Evolutionary conservation across 2,797 vertebrate genomes (phyloP).

Genomic region (Karalla daura): DNA sequence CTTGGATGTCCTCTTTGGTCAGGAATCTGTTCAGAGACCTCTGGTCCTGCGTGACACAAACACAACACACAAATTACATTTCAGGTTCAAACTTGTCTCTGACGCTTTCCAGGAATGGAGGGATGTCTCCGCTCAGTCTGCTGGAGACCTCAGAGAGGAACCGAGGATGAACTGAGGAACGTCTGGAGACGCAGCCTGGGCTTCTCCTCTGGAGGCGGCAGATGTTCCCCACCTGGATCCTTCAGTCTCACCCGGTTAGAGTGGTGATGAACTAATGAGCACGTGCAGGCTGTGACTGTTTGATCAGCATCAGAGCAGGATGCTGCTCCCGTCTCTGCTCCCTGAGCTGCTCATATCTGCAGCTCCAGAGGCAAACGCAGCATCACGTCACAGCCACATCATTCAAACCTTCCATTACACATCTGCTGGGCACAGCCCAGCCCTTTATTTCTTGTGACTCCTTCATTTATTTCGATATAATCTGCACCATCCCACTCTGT

Average conservation of each 20-base stretch:
- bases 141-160: neutral
- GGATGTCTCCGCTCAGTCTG: neutral
- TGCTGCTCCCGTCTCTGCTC: neutral
- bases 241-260: slow-evolving; percentile 28
- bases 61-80: neutral
- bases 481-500: too few species aligned
- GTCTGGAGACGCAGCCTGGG: neutral
- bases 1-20: slow-evolving; percentile 71
- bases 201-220: slow-evolving; percentile 1
- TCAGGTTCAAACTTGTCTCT: neutral
- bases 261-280: slow-evolving; percentile 50
- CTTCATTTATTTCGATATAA: too few species aligned
- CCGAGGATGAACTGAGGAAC: neutral
- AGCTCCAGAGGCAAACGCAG: slow-evolving; percentile 23
- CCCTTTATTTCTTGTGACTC: too few species aligned
- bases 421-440: too few species aligned
- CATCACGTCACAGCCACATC: slow-evolving; percentile 17
- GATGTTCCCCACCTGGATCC: neutral
- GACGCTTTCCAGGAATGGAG: neutral
- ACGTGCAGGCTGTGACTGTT: slow-evolving; percentile 19
- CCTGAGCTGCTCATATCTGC: slow-evolving; percentile 26
- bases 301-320: slow-evolving; percentile 42
- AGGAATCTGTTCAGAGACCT: slow-evolving; percentile 73
- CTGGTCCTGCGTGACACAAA: slow-evolving; percentile 60
- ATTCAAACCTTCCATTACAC: slow-evolving; percentile 39